These are phyloP conservation scores for Sebastes flavidus DNA, from an alignment of 2,797 vertebrate species.

Conservation along the genomic window DNA sequence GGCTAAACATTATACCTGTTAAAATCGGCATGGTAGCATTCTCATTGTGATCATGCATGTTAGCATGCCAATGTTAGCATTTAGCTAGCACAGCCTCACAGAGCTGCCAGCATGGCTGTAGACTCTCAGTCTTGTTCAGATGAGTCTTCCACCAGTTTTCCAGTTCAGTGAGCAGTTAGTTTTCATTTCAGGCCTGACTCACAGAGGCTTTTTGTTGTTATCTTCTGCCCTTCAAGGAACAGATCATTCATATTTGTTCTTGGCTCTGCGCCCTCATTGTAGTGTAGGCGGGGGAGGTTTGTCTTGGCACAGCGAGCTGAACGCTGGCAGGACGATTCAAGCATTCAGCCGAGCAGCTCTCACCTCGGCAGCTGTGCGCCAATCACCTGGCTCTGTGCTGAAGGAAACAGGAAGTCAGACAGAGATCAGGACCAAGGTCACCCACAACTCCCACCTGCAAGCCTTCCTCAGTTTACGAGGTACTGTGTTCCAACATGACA, in stretches of 20 bases:
- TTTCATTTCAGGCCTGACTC: neutral
- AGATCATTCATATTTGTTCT: constrained; percentile 3
- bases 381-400: neutral
- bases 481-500: neutral
- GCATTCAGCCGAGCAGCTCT: neutral
- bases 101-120: neutral
- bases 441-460: neutral
- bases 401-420: constrained; percentile 12
- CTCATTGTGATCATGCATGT: neutral
- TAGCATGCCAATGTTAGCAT: neutral
- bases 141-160: neutral
- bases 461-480: neutral
- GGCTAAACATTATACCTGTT: neutral
- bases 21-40: neutral
- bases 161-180: neutral
- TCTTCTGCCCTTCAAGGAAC: constrained; percentile 14
- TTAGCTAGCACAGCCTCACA: neutral
- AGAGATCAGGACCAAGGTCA: constrained; percentile 1
- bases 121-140: neutral
- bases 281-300: neutral
- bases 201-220: neutral
- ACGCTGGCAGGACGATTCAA: neutral
- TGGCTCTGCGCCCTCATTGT: constrained; percentile 17
- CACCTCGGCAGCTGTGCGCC: neutral
- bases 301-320: constrained; percentile 2